Evolutionary conservation across 2,113 vertebrate species (phyloP), one percentile per base, ranked within the genome.

Genomic region (Petromus typicus): DNA sequence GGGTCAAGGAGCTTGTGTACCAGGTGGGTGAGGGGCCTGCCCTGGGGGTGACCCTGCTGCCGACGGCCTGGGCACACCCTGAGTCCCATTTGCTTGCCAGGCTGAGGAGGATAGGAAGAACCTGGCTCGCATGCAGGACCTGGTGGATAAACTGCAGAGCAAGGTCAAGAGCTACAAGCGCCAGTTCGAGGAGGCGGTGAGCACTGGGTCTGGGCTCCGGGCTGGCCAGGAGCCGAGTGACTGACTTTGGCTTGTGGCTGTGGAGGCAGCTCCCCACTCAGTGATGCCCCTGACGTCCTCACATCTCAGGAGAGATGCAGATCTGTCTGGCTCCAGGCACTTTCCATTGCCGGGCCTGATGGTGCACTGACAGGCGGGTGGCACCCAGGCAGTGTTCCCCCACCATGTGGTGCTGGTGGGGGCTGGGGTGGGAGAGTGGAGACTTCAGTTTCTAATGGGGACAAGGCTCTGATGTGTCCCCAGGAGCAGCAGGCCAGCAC

Each of bases 131-230:
- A 99, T 99, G 99, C 99, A 99, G 98, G 99, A 99, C 40, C 98
- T 99, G 93, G 99, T 99, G 0, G 99, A 99, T 54, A 99, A 99
- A 91, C 98, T 99, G 96, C 99, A 99, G 98, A 98, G 98, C 97
- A 99, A 99, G 98, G 99, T 99, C 96, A 99, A 99, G 98, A 99
- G 99, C 98, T 99, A 99, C 98, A 99, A 99, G 98, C 99, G 99
- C 89, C 99, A 99, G 97, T 99, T 99, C 0, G 99, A 99, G 96
- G 99, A 98, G 57, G 99, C 99, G 3, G 99, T 99, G 97, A 98
- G 99, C 98, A 80, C n/a, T 3, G 75, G 34, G 73, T 3, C 37
- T 57, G 59, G 51, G 66, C 4, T 14, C 0, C 18, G 66, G 37
- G 16, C 22, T 40, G 14, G 73, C 73, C 43, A 12, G 25, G 56